Evolutionary conservation across 2,797 vertebrate species (phyloP), one percentile per base, ranked within the genome.

Genomic region (Podarcis lilfordi): DNA sequence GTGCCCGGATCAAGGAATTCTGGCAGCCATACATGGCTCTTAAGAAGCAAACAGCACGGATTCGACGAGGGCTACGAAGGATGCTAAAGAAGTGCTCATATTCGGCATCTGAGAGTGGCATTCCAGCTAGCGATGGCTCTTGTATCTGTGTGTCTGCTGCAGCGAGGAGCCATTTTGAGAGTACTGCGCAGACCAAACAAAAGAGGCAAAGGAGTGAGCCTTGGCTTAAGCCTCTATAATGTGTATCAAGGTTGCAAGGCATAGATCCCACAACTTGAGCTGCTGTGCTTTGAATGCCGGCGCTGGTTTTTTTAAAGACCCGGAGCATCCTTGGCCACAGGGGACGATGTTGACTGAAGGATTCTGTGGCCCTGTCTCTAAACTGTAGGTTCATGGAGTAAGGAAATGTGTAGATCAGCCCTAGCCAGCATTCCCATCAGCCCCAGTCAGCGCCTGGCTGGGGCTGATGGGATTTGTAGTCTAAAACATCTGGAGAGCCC

Each of bases 31-130:
- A 91, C 35, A 88, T 50, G 0, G 1, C 23, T 0, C 93, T 93
- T n/a, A 95, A 84, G 32, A 82, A 29, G 84, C 96, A 96, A 86
- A 76, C 82, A 1, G 84, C 64, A 23, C 64, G 87, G 80, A 79
- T 88, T 0, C 13, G 91, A 32, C 0, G 71, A 27, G 90, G 83
- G 0, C 0, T 11, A 15, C 0, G 32, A 10, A 95, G 88, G 27
- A 74, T 83, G 40, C 25, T 40, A 92, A 96, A 95, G 91, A 96
- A 95, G 29, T 87, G 68, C 0, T 1, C 69, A 25, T 95, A 96
- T 78, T 96, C 96, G 2, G 72, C 55, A 13, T 92, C 5, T 0
- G 93, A 95, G 29, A 96, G 95, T 0, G 93, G 95, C 0, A 64
- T 88, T 84, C 95, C 95, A 0, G 9, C 88, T 50, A 80, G 79